phyloP scores from a whole-genome alignment of 2,113 vertebrate genomes.

The Vulpes lagopus region DNA sequence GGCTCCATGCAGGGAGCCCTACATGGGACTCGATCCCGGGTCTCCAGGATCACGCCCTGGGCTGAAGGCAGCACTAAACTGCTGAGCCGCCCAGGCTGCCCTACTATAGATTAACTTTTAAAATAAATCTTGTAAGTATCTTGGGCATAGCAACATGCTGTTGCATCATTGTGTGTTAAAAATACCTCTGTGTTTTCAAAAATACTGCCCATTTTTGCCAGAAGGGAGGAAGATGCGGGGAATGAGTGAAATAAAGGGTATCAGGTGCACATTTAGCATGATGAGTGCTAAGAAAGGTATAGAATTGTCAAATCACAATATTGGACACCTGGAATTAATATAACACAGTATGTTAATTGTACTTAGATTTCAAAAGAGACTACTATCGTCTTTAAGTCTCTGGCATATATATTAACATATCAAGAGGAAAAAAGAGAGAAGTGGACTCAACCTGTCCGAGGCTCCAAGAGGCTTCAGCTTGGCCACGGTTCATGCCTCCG shows the following conservation, averaged over 20 bases:
- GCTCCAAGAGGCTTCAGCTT: neutral
- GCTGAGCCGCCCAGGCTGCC: too few relatives aligned
- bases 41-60: too few relatives aligned
- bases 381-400: neutral
- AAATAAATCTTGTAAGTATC: neutral
- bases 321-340: neutral
- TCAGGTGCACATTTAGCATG: rapidly evolving
- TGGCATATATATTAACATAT: neutral
- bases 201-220: neutral
- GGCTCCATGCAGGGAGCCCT: too few relatives aligned
- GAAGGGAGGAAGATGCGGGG: neutral
- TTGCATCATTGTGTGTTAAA: neutral
- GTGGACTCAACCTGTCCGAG: neutral
- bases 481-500: too few relatives aligned
- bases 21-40: too few relatives aligned
- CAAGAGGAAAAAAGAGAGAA: neutral
- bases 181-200: neutral
- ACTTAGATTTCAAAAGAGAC: neutral
- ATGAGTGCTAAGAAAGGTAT: neutral
- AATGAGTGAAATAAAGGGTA: neutral
- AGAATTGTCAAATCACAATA: neutral
- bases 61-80: too few relatives aligned
- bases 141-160: neutral
- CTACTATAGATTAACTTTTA: neutral
- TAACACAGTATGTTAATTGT: neutral